Evolutionary conservation across 2,113 vertebrate species (phyloP), one percentile per base, ranked within the genome.

Genomic region (Calypte anna): DNA sequence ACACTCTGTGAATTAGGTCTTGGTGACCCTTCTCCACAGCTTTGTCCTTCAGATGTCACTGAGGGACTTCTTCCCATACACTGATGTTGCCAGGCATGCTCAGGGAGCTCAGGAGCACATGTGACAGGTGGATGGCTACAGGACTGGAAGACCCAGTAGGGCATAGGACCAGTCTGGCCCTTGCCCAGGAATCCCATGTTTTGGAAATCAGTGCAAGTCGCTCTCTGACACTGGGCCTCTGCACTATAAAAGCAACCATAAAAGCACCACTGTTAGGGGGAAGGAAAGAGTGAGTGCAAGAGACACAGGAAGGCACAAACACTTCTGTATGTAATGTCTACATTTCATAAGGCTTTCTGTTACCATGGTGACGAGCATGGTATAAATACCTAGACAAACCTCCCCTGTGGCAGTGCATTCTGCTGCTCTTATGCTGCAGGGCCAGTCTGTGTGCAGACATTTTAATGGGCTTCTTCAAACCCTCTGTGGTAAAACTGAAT

Each of bases 351-450:
- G 93, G 72, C 25, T 93, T 93, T 90, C 91, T 72, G 96, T 96
- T 95, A 69, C 96, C 96, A 94, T 95, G 81, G 91, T 77, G 46
- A 96, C 82, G 88, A 86, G 62, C 82, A 31, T 48, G 87, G 90
- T 88, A 94, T 90, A 96, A 94, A 94, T 93, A 95, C 92, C 90
- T 89, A 94, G 72, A 25, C 88, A 73, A 63, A 89, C 91, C 90
- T 97, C 93, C 90, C 93, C 58, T 67, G 94, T 88, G 93, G 88
- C 69, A 88, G 73, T 78, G 86, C 72, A 21, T 96, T 90, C 82
- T 90, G 81, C 84, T 88, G 86, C 83, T 95, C 86, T 94, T 75
- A 2, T 48, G 80, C 88, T 91, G 76, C 95, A 88, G 78, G 94
- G 90, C 88, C 77, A 74, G 67, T 25, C 85, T 77, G 70, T 6